Base-by-base conservation (phyloP, 2,888 invertebrate species). In the Octodonta nipae region DNA sequence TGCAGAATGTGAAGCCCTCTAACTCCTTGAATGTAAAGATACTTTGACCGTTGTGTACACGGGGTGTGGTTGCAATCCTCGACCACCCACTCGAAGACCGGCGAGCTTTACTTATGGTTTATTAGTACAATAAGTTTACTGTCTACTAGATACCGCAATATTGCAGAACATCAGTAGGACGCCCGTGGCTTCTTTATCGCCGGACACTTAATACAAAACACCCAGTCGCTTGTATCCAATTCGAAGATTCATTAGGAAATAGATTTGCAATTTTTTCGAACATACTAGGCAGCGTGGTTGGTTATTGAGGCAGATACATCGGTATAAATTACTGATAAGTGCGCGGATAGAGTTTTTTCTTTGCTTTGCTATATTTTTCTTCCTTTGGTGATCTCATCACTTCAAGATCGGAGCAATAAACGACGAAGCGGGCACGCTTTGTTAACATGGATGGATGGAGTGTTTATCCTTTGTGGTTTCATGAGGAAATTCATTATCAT, bases 31-130 rank as follows among this genome's bases (percentile, higher is more conserved):
- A 22, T 4, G 4, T 4, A 22, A n/a, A 4, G n/a, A 22, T 4
- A 22, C 22, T 10, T 11, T n/a, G n/a, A n/a, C n/a, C 25, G 13
- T 15, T 16, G 2, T 11, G 13, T 28, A 36, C 34, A 34, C 39
- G 28, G 39, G 39, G 39, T 36, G 39, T 39, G 39, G 39, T 39
- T 39, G 36, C 36, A 32, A 34, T 36, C 17, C 36, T 32, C 34
- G 39, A 32, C 39, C 39, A 39, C 39, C 39, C 36, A 39, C 39
- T 39, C 36, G 39, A 39, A 28, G 29, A 17, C 39, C 15, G 39
- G 32, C 28, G 36, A 39, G 36, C 32, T 39, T 39, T 35, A 39
- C 39, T 36, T 36, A 39, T 39, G 39, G 39, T 36, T 39, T 39
- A 39, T 39, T 39, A 39, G 36, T 27, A 39, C 39, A 39, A 39